Evolutionary conservation across 2,113 vertebrate species (phyloP).

Genomic region (Atlantisia rogersi): DNA sequence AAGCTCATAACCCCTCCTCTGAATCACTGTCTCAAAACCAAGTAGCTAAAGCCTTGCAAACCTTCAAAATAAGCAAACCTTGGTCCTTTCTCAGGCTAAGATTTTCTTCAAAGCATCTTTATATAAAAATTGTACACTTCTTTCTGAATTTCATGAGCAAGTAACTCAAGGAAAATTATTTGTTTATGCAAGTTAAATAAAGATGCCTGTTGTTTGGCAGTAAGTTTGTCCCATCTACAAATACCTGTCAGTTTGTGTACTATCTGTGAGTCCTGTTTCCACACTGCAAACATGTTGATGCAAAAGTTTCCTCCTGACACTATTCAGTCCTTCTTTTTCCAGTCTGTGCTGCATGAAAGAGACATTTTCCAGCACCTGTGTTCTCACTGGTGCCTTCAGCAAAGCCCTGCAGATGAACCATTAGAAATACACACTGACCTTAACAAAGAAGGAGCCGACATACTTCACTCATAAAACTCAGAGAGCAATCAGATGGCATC

Average conservation of each 20-base stretch:
- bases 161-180: background rate
- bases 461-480: conserved; percentile 77
- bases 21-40: background rate
- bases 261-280: background rate
- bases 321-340: background rate
- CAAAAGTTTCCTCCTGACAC: conserved; percentile 51
- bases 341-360: conserved; percentile 47
- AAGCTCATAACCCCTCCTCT: background rate
- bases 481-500: conserved; percentile 74
- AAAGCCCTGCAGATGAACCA: conserved; percentile 77
- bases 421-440: conserved; percentile 79
- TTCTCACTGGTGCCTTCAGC: conserved; percentile 70
- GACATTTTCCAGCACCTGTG: conserved; percentile 74
- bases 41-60: background rate
- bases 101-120: background rate
- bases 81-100: background rate
- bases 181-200: background rate
- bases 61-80: background rate
- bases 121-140: background rate
- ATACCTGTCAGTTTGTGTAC: background rate
- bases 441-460: conserved; percentile 69
- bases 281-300: background rate
- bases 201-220: background rate
- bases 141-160: background rate
- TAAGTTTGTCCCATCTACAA: background rate